phyloP scores from a whole-genome alignment of 1,140 invertebrate genomes.

The Rhyacophila brunnea region DNA sequence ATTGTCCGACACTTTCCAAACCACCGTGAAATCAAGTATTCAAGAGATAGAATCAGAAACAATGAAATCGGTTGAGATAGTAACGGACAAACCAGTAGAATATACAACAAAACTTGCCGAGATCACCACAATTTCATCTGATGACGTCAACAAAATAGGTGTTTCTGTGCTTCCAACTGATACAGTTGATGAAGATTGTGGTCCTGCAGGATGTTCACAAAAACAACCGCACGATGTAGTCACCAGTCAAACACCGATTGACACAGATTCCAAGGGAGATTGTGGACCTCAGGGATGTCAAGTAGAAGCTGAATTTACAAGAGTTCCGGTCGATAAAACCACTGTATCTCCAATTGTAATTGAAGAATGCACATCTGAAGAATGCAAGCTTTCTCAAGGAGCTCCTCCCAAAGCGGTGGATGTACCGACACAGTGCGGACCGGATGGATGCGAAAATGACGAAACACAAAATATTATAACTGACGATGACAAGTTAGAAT shows the following conservation, averaged over 20 bases:
- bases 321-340: constrained; percentile 8
- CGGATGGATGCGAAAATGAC: constrained; percentile 25
- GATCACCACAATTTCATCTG: constrained; percentile 24
- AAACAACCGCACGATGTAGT: too few species aligned
- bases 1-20: background rate
- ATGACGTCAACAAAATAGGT: constrained; percentile 33
- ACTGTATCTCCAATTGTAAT: constrained; percentile 10
- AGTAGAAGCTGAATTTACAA: constrained; percentile 26
- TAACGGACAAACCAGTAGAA: constrained; percentile 7
- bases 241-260: background rate
- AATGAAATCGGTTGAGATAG: constrained; percentile 2
- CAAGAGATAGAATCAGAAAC: background rate
- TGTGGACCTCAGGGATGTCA: constrained; percentile 23
- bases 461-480: constrained; percentile 29
- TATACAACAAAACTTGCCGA: constrained; percentile 7
- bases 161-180: constrained; percentile 34
- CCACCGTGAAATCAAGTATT: background rate
- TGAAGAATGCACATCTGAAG: constrained; percentile 16
- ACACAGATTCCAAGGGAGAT: constrained; percentile 9
- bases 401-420: background rate
- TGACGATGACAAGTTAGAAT: constrained; percentile 24
- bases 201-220: background rate
- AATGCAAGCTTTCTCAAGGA: constrained; percentile 7
- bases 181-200: constrained; percentile 29
- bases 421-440: constrained; percentile 12